A percentile compares a stretch with the other conserved stretches of the same genome.
Conservation (phyloP, 2,888 invertebrate genomes). For the Agrotis puta region DNA sequence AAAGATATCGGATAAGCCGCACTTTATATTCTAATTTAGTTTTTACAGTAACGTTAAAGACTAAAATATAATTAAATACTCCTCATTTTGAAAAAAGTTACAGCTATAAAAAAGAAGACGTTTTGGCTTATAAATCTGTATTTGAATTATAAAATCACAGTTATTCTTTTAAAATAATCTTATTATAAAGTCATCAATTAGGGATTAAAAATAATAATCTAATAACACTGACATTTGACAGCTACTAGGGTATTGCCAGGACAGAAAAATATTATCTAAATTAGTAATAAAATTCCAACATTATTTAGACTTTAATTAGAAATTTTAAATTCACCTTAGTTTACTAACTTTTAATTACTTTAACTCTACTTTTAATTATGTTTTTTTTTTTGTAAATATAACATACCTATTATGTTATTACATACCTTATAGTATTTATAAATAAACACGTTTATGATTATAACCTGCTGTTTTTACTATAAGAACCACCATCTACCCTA, state of each 20-base stretch:
- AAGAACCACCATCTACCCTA: background rate
- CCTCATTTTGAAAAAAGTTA: no score
- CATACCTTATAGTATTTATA: conserved; percentile 5
- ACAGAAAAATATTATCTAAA: no score
- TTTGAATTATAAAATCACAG: no score
- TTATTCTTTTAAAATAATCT: no score
- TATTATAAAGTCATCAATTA: background rate
- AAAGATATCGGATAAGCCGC: no score
- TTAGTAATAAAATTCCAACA: no score
- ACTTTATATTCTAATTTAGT: no score
- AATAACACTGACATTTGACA: conserved; percentile 8
- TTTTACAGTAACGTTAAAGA: no score
- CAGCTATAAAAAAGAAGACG: no score
- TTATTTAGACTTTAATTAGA: background rate
- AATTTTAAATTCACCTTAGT: background rate
- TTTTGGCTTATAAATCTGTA: no score
- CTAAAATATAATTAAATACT: no score
- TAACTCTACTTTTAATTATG: background rate
- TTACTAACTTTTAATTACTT: background rate
- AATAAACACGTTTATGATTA: conserved; percentile 17
- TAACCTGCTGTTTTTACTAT: background rate
- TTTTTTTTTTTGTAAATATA: conserved; percentile 21
- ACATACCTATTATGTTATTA: conserved; percentile 9
- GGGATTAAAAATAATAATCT: background rate
- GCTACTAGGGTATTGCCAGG: no score